Conservation (phyloP, 1,140 invertebrate species). For the Cryptotermes secundus region DNA sequence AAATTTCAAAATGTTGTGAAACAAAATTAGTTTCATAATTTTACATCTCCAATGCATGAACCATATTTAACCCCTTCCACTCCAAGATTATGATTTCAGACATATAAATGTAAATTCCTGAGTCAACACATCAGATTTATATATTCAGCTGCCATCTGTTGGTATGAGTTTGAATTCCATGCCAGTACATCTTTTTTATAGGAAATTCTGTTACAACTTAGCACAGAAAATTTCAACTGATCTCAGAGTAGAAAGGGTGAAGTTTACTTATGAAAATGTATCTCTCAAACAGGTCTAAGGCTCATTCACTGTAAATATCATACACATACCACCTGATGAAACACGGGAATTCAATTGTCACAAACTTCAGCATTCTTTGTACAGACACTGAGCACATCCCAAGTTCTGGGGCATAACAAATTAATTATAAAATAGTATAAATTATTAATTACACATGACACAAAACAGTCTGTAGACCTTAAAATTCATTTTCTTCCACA, state of each 20-base stretch:
- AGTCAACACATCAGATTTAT: too few relatives aligned
- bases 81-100: too few relatives aligned
- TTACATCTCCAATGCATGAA: not conserved
- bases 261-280: not conserved
- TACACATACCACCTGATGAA: not conserved
- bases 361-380: not conserved
- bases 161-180: too few relatives aligned
- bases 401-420: not conserved
- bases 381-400: conserved; percentile 14
- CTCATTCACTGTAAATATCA: not conserved
- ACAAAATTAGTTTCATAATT: not conserved
- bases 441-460: conserved; percentile 5
- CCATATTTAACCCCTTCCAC: not conserved
- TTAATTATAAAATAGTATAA: conserved; percentile 1
- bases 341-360: not conserved
- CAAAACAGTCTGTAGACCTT: not conserved
- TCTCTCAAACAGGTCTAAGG: not conserved
- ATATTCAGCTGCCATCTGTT: too few relatives aligned
- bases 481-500: not conserved
- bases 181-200: too few relatives aligned
- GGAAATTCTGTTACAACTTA: too few relatives aligned
- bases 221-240: too few relatives aligned
- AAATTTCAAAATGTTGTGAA: not conserved
- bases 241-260: not conserved
- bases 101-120: too few relatives aligned